phyloP scores from a whole-genome alignment of 2,113 vertebrate genomes.

The Chionomys nivalis region DNA sequence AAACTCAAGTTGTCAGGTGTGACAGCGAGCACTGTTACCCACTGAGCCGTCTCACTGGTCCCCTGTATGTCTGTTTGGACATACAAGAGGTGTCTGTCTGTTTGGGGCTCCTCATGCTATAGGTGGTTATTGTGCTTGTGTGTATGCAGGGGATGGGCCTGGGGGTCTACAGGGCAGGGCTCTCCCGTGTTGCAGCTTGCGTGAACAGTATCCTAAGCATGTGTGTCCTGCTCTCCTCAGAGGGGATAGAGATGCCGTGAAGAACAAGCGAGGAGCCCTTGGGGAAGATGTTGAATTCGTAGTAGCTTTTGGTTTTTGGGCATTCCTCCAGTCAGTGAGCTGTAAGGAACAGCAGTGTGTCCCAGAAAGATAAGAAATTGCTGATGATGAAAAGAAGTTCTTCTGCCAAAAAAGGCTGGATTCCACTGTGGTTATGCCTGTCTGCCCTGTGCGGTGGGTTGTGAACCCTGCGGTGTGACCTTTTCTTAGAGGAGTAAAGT shows the following conservation, averaged over 20 bases:
- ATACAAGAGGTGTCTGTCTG: not conserved
- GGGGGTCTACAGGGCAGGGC: not conserved
- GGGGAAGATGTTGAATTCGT: constrained; percentile 33
- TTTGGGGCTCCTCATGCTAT: not conserved
- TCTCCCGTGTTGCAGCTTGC: not conserved
- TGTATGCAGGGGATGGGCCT: not conserved
- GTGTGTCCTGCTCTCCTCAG: not conserved
- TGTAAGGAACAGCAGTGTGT: not conserved
- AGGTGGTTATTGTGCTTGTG: no score
- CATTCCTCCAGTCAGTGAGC: not conserved
- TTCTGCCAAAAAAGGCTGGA: not conserved
- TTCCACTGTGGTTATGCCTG: not conserved
- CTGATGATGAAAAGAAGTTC: constrained; percentile 1
- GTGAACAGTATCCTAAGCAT: not conserved
- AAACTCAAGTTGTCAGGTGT: not conserved
- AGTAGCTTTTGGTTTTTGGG: not conserved
- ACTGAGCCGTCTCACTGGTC: not conserved
- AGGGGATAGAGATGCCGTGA: not conserved
- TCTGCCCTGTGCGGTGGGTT: not conserved
- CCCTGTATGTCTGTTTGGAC: not conserved
- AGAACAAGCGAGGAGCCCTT: not conserved
- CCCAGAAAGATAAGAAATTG: not conserved
- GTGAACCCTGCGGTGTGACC: not conserved
- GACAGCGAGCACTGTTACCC: not conserved
- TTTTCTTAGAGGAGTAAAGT: no score